Evolutionary conservation across 1,140 invertebrate species (phyloP).

Genomic region (Tetranychus urticae): DNA sequence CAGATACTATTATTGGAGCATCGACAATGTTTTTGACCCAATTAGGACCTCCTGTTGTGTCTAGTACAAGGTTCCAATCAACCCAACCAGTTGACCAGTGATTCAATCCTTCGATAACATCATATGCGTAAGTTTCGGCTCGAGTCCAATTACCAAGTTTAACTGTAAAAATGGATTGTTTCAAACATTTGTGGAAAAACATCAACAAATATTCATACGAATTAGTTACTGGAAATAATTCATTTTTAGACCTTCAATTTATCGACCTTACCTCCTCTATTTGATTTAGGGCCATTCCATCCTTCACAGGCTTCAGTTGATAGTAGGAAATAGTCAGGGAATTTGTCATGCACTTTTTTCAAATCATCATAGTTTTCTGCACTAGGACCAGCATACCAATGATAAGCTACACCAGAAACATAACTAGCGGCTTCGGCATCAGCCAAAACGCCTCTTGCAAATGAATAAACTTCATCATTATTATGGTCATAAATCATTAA

Average conservation of each 20-base stretch:
- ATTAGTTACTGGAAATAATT: not conserved
- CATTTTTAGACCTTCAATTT: not conserved
- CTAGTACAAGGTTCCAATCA: conserved; percentile 30
- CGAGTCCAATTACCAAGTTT: conserved; percentile 7
- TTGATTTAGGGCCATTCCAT: not conserved
- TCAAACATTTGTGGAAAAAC: no score
- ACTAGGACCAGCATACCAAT: conserved; percentile 34
- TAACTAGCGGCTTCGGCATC: conserved; percentile 2
- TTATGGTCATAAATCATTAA: conserved; percentile 3
- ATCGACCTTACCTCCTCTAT: no score
- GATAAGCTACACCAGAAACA: conserved; percentile 23
- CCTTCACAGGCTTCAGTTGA: conserved; percentile 24
- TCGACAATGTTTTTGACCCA: conserved; percentile 26
- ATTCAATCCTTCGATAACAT: conserved; percentile 15
- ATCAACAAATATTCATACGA: no score
- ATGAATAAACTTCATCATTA: not conserved
- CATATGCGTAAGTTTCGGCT: conserved; percentile 6
- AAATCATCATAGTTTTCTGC: conserved; percentile 15
- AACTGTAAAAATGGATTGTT: not conserved
- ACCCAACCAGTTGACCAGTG: conserved; percentile 23
- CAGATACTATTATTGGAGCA: conserved; percentile 24
- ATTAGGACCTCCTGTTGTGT: conserved; percentile 25
- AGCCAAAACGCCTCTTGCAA: not conserved
- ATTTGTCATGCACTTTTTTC: conserved; percentile 18
- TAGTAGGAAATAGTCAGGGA: conserved; percentile 42